Evolutionary conservation across 2,113 vertebrate species (phyloP), one percentile per base, ranked within the genome.

Genomic region (Clarias macrocephalus): DNA sequence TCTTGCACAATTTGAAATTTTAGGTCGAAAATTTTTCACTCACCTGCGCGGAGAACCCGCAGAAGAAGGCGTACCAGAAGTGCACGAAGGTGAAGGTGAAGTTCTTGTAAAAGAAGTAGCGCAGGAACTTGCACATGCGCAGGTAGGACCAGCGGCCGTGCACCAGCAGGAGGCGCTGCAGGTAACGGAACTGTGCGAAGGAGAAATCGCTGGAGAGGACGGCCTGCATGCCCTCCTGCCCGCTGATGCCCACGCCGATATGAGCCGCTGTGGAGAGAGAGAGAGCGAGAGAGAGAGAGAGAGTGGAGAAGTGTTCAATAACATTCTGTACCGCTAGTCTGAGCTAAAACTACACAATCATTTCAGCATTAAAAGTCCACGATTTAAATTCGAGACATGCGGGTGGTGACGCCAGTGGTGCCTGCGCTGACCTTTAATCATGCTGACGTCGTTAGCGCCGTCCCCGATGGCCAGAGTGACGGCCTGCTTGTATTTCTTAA

Each of bases 41-140:
- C 91, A 98, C 98, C 97, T 99, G 98, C 1, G 98, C 98, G 0
- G 98, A 99, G 94, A 99, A 99, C 57, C 98, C 98, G 0, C 95
- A 99, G 95, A 96, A 99, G 96, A 99, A 99, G 82, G 93, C 97
- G 60, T 95, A 99, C 98, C 98, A 99, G 95, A 99, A 97, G 90
- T 99, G 98, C 76, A 99, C 96, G 16, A 99, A 93, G 0, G 98
- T 99, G 93, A 99, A 99, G 92, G 97, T 95, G 93, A 99, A 99
- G 93, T 99, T 99, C 93, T 99, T 99, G 89, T 98, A 99, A 95
- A 99, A 99, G 93, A 99, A 99, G 91, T 99, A 99, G 62, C 96
- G 94, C 90, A 99, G 95, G 93, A 99, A 99, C 90, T 98, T 99
- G 96, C 97, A 98, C 97, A 99, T 99, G 92, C 98, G 96, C 89